phyloP scores from a whole-genome alignment of 1,140 invertebrate genomes.

The Rhopalosiphum maidis region DNA sequence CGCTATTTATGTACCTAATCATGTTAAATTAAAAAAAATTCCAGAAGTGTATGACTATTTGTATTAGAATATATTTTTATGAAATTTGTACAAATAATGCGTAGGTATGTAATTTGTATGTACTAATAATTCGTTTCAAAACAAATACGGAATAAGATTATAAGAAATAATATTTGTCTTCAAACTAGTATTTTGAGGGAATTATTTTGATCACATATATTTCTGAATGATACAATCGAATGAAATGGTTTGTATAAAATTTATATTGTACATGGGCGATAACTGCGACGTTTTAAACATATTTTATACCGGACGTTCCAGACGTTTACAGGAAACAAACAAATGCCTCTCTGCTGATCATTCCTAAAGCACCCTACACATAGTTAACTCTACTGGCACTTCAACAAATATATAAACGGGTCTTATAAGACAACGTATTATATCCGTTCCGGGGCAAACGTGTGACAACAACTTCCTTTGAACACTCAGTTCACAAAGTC shows the following conservation, averaged over 20 bases:
- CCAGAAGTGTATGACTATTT: not conserved
- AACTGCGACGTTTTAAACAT: not conserved
- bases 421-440: not conserved
- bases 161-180: not conserved
- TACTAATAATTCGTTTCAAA: not conserved
- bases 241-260: not conserved
- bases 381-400: not conserved
- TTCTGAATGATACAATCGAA: not conserved
- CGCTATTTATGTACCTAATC: not conserved
- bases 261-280: not conserved
- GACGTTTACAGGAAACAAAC: not conserved
- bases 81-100: not conserved
- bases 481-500: not conserved
- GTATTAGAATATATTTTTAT: not conserved
- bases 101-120: not conserved
- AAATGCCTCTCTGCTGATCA: not conserved
- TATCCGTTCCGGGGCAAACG: not conserved
- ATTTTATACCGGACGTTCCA: not conserved
- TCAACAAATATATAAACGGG: not conserved
- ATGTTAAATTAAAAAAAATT: not conserved
- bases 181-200: not conserved
- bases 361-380: not conserved
- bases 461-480: constrained; percentile 15
- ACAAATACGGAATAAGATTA: not conserved
- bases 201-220: not conserved